Conservation (phyloP, 2,797 vertebrate genomes). For the Danio jaintianensis region DNA sequence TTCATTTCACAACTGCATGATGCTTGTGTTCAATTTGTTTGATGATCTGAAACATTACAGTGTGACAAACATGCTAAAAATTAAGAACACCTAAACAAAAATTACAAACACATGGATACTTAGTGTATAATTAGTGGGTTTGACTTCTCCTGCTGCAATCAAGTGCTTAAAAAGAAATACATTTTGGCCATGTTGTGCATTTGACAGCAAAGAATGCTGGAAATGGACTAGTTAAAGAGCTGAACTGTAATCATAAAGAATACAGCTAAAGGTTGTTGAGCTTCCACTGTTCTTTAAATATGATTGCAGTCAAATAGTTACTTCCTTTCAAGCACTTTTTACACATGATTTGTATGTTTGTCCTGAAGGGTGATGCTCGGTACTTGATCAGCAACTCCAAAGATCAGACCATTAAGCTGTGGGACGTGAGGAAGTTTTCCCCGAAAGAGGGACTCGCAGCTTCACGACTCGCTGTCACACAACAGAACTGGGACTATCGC, state of each 20-base stretch:
- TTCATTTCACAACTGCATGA: too few relatives aligned
- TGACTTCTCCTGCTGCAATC: background rate
- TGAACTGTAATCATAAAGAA: background rate
- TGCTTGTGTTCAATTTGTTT: too few relatives aligned
- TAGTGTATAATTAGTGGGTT: background rate
- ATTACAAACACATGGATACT: too few relatives aligned
- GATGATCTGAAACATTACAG: too few relatives aligned
- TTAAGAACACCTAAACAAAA: too few relatives aligned
- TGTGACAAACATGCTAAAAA: too few relatives aligned
- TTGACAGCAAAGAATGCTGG: background rate
- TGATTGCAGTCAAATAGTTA: background rate
- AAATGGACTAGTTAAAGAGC: background rate
- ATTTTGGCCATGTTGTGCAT: background rate
- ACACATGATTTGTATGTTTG: constrained; percentile 1
- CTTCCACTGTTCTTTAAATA: background rate
- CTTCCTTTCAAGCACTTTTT: background rate
- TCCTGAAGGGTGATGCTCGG: constrained; percentile 86
- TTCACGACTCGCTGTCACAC: constrained; percentile 88
- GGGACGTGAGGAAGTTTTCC: constrained; percentile 91
- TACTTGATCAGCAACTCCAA: constrained; percentile 95
- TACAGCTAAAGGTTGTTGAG: background rate
- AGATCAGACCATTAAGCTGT: constrained; percentile 95
- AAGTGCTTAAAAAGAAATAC: background rate
- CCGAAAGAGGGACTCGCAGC: constrained; percentile 89
- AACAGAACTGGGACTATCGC: constrained; percentile 95